These are phyloP conservation scores for Aurelia sp. DNA, from an alignment of 30 jellyfish, hydroid and myxozoan species.

Conservation along the genomic window DNA sequence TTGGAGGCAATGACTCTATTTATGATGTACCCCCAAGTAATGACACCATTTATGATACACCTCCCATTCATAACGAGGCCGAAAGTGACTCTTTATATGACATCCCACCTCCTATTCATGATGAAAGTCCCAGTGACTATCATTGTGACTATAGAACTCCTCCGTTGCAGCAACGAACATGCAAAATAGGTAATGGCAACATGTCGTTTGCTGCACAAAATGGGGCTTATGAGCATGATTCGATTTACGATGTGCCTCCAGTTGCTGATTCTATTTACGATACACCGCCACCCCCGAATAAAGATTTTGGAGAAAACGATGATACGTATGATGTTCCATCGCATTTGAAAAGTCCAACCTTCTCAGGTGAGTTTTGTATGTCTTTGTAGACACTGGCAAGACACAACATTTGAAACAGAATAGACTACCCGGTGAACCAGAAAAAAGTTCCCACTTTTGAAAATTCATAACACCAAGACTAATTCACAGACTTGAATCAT, in stretches of 20 bases:
- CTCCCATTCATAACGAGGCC: slow-evolving; percentile 12
- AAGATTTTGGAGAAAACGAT: background rate
- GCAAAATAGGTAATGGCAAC: background rate
- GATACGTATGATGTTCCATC: slow-evolving; percentile 41
- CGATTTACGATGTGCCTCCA: background rate
- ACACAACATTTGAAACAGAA: too few species aligned
- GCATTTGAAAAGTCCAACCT: background rate
- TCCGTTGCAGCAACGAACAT: background rate
- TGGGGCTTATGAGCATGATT: background rate
- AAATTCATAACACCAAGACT: too few species aligned
- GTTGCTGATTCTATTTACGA: slow-evolving; percentile 24
- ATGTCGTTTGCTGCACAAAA: background rate
- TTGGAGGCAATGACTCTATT: background rate
- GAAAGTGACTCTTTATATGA: slow-evolving; percentile 46
- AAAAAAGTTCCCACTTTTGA: too few species aligned
- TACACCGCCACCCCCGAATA: slow-evolving; percentile 28
- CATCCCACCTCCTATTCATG: slow-evolving; percentile 59
- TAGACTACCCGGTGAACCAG: too few species aligned
- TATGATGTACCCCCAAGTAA: slow-evolving; percentile 29
- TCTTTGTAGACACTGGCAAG: too few species aligned
- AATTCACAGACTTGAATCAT: too few species aligned
- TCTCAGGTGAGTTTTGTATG: too few species aligned
- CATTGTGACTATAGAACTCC: background rate
- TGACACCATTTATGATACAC: slow-evolving; percentile 23
- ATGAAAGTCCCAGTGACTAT: background rate